phyloP scores from a whole-genome alignment of 2,113 vertebrate genomes.

The Leptobrachium leishanense region DNA sequence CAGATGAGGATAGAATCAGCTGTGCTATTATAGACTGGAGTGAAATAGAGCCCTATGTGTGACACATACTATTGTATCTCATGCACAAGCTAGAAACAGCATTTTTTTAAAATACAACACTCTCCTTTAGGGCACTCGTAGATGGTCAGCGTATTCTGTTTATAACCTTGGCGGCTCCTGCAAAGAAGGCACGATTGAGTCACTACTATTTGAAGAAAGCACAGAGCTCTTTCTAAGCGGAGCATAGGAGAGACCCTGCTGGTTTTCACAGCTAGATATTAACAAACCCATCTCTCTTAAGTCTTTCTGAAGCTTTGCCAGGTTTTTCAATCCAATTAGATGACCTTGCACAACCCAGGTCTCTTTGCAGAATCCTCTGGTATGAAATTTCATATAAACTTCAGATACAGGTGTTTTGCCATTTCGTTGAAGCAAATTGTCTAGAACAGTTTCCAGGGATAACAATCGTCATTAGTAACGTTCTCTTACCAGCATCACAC shows the following conservation, averaged over 20 bases:
- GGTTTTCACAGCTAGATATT: constrained; percentile 64
- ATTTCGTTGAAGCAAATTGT: constrained; percentile 1
- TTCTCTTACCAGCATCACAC: too few relatives aligned
- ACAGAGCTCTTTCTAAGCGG: constrained; percentile 66
- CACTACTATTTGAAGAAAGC: constrained; percentile 72
- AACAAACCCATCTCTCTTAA: constrained; percentile 60
- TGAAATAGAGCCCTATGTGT: too few relatives aligned
- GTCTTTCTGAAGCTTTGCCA: constrained; percentile 62
- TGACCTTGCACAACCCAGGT: constrained; percentile 57
- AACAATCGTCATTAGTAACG: too few relatives aligned
- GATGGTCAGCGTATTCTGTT: constrained; percentile 58
- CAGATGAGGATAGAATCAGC: too few relatives aligned
- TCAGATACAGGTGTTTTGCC: neutral
- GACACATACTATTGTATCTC: too few relatives aligned
- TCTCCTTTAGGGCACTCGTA: constrained; percentile 10
- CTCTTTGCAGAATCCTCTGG: constrained; percentile 49
- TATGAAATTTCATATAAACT: constrained; percentile 2
- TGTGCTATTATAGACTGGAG: too few relatives aligned
- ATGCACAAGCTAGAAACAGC: too few relatives aligned
- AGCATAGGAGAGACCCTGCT: constrained; percentile 56
- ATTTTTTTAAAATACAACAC: too few relatives aligned
- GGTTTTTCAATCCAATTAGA: constrained; percentile 60
- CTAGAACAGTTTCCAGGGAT: neutral
- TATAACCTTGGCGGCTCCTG: constrained; percentile 63
- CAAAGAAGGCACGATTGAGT: constrained; percentile 67